Evolutionary conservation across 2,888 invertebrate genomes (phyloP), one percentile per base, ranked within the genome.

Genomic region (Scelioninae gen. 2): DNA sequence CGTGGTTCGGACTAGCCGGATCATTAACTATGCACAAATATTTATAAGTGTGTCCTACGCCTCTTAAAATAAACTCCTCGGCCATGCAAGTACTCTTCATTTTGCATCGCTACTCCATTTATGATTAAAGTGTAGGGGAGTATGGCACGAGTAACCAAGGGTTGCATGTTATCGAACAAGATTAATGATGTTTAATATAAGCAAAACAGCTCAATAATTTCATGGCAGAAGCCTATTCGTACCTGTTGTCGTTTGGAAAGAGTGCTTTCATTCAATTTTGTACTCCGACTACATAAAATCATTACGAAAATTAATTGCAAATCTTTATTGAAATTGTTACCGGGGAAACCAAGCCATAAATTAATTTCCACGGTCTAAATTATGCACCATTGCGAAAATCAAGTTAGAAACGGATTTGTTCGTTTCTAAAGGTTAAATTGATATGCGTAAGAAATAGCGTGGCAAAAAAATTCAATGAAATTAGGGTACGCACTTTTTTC

Each of bases 111-210:
- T 60, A 58, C 28, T 58, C 46, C 35, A 58, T 58, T 58, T 58
- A 48, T 60, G 48, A 60, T 60, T 48, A 39, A 60, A 46, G 25
- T 60, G 48, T 10, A 16, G 46, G 6, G 37, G 37, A 48, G 37
- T 48, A 10, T 13, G 46, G 6, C 15, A 50, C 33, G 18, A 33
- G 33, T 4, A 18, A 33, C 50, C 50, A 33, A 46, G 39, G 39
- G 22, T 45, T 45, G 43, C 52, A 63, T 53, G 53, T 53, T 53
- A 53, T 53, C 64, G 64, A 64, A 64, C 64, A 53, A 64, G 64
- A 64, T 53, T 64, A 53, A 64, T 64, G 35, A 53, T 25, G 43
- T 52, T 43, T 63, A 43, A 63, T 52, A 16, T 41, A 63, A 63
- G 63, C 63, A 63, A 52, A 63, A 52, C 52, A 50, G 50, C 41